A percentile compares a stretch with the other conserved stretches of the same genome.
These are phyloP conservation scores for Meteorus sp. DNA, from an alignment of 1,140 invertebrate genomes.

Conservation along the genomic window DNA sequence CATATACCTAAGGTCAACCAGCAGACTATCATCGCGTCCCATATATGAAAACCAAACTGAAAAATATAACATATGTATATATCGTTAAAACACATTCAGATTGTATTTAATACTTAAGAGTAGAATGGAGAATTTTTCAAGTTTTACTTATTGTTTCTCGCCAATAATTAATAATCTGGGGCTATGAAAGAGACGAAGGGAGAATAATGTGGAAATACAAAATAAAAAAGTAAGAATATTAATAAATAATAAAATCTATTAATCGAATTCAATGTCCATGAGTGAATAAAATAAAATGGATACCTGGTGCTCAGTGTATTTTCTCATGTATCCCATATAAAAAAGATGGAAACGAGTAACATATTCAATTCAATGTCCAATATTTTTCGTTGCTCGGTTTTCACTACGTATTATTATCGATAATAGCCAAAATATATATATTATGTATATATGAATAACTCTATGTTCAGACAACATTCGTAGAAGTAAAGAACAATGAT, in stretches of 20 bases:
- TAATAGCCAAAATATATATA: too few species aligned
- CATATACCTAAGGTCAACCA: conserved; percentile 15
- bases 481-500: too few species aligned
- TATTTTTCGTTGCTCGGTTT: too few species aligned
- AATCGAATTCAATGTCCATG: too few species aligned
- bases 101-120: conserved; percentile 45
- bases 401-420: too few species aligned
- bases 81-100: conserved; percentile 51
- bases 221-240: too few species aligned
- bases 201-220: too few species aligned
- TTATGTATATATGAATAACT: too few species aligned
- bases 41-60: conserved; percentile 29
- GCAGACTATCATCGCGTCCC: conserved; percentile 34
- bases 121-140: conserved; percentile 35
- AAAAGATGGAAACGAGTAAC: conserved; percentile 15
- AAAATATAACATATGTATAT: conserved; percentile 40
- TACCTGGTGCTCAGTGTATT: background rate
- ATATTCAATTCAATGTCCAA: conserved; percentile 11
- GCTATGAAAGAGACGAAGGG: background rate
- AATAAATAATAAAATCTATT: too few species aligned
- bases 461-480: too few species aligned
- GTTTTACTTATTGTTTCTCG: conserved; percentile 12
- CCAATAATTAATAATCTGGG: conserved; percentile 21
- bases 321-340: background rate
- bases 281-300: conserved; percentile 7